Conservation (phyloP, 2,797 vertebrate genomes). For the Myotis pilosus region DNA sequence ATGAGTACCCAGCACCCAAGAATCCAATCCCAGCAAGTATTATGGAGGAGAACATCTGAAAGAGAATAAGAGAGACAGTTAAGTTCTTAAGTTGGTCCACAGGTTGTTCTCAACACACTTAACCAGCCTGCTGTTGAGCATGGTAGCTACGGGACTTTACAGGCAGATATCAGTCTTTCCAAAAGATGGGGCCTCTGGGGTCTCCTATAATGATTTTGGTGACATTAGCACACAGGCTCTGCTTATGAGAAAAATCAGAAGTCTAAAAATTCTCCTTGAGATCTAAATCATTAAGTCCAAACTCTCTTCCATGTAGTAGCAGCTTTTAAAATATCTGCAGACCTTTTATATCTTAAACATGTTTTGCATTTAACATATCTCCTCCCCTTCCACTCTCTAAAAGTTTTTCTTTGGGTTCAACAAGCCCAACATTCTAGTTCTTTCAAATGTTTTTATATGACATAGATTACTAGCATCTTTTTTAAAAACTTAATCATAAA, state of each 20-base stretch:
- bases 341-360: neutral
- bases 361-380: neutral
- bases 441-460: neutral
- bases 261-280: neutral
- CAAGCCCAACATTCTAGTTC: neutral
- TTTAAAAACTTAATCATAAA: neutral
- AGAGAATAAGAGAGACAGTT: constrained; percentile 58
- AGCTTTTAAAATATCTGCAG: neutral
- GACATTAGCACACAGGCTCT: neutral
- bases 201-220: neutral
- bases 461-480: neutral
- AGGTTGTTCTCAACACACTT: neutral
- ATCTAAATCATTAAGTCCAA: neutral
- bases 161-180: neutral
- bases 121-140: rapidly evolving
- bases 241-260: neutral
- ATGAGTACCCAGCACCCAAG: constrained; percentile 91
- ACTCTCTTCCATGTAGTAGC: neutral
- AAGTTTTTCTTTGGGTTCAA: neutral
- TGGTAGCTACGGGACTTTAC: rapidly evolving
- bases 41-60: constrained; percentile 95
- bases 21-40: constrained; percentile 92
- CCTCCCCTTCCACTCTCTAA: neutral
- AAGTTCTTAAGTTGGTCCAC: neutral
- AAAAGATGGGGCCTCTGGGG: neutral